These are phyloP conservation scores for Drosophila melanogaster DNA, from an alignment of 1,140 invertebrate genomes.

Conservation along the genomic window DNA sequence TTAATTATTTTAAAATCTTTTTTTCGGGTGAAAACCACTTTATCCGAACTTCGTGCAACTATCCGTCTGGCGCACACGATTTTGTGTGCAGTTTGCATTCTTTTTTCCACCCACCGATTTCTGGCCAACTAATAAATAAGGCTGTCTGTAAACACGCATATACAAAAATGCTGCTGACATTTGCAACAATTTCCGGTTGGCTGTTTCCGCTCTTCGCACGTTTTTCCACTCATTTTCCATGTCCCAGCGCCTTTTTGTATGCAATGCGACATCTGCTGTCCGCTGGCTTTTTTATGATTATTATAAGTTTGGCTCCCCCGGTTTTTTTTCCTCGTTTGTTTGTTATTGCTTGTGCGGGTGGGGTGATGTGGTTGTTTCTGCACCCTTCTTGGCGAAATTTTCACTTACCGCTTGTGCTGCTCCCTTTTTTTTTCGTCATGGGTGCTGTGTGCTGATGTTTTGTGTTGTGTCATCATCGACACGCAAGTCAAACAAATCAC, in stretches of 20 bases:
- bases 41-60: not conserved
- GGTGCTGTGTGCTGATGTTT: conserved; percentile 24
- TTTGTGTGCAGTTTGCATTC: conserved; percentile 38
- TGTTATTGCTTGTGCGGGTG: conserved; percentile 13
- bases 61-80: not conserved
- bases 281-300: conserved; percentile 74
- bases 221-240: conserved; percentile 5
- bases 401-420: conserved; percentile 59
- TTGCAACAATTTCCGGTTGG: conserved; percentile 79
- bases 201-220: conserved; percentile 48
- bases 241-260: conserved; percentile 34
- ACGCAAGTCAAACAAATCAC: conserved; percentile 84
- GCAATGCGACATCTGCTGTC: conserved; percentile 52
- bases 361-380: not conserved
- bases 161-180: conserved; percentile 72
- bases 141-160: conserved; percentile 59
- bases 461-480: conserved; percentile 84
- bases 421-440: conserved; percentile 20
- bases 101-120: not conserved
- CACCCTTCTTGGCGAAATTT: conserved; percentile 38
- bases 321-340: conserved; percentile 6
- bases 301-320: conserved; percentile 52
- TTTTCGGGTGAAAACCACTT: no score
- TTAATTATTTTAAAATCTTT: no score
- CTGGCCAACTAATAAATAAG: conserved; percentile 61